phyloP scores from a whole-genome alignment of 2,113 vertebrate species.

The Phylloscopus trochiloides region DNA sequence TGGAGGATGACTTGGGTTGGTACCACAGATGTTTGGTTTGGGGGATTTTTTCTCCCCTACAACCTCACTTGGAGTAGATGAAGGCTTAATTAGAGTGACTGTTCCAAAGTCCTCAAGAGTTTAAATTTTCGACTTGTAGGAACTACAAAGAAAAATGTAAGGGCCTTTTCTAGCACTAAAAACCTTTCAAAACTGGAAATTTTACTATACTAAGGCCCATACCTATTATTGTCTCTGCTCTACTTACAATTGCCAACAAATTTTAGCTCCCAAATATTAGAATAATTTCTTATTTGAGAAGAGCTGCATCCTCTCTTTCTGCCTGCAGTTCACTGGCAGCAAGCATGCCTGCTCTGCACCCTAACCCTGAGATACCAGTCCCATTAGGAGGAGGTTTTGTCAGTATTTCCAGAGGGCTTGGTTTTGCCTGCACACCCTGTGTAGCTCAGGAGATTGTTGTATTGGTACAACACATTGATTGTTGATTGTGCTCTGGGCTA shows the following conservation, averaged over 20 bases:
- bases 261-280: not conserved
- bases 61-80: not conserved
- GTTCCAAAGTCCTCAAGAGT: not conserved
- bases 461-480: not conserved
- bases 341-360: not conserved
- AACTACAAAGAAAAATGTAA: not conserved
- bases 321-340: not conserved
- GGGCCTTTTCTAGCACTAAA: not conserved
- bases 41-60: not conserved
- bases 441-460: not conserved
- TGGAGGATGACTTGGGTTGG: not conserved
- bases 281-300: not conserved
- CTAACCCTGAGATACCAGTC: not conserved
- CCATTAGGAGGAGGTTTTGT: not conserved
- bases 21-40: not conserved
- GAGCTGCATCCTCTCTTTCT: not conserved
- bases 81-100: not conserved
- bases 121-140: not conserved
- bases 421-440: not conserved
- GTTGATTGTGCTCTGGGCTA: not conserved
- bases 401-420: not conserved
- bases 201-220: not conserved
- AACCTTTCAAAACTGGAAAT: not conserved
- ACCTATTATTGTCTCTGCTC: not conserved
- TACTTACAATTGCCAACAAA: not conserved